A percentile compares a stretch with the other conserved stretches of the same genome.
phyloP scores from a whole-genome alignment of 2,888 invertebrate genomes.

The Sialis fuliginosa region DNA sequence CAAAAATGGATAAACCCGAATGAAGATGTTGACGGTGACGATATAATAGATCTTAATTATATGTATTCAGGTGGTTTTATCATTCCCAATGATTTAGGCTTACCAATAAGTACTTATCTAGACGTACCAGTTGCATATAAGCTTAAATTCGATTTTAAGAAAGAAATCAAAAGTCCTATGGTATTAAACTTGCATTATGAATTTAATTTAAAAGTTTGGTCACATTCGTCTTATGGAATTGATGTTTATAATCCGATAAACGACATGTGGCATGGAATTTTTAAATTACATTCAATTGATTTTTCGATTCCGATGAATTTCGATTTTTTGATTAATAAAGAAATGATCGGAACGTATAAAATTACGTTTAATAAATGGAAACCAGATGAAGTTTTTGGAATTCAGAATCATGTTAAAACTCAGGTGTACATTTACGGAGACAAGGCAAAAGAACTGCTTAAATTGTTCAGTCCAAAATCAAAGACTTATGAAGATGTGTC shows the following conservation, averaged over 20 bases:
- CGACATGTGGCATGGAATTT: conserved; percentile 25
- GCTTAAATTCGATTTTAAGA: background rate
- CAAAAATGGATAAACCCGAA: no score
- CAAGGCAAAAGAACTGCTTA: conserved; percentile 14
- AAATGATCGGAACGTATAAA: conserved; percentile 17
- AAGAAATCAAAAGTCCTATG: background rate
- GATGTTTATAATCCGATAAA: conserved; percentile 26
- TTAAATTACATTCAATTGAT: conserved; percentile 17
- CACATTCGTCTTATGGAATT: conserved; percentile 19
- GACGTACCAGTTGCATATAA: background rate
- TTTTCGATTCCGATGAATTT: conserved; percentile 16
- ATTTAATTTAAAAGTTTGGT: background rate
- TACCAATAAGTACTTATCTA: background rate
- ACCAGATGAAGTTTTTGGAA: conserved; percentile 15
- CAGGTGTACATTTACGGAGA: conserved; percentile 20
- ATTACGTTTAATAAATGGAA: conserved; percentile 15
- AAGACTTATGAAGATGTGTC: conserved; percentile 17
- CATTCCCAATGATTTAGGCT: conserved; percentile 2
- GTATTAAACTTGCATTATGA: background rate
- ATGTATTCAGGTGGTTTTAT: background rate
- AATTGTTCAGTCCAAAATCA: conserved; percentile 19
- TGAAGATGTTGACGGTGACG: no score
- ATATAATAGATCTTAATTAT: background rate
- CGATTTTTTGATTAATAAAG: conserved; percentile 15
- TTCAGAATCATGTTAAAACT: conserved; percentile 17